Evolutionary conservation across 2,797 vertebrate species (phyloP), one percentile per base, ranked within the genome.

Genomic region (Loriculus beryllinus): DNA sequence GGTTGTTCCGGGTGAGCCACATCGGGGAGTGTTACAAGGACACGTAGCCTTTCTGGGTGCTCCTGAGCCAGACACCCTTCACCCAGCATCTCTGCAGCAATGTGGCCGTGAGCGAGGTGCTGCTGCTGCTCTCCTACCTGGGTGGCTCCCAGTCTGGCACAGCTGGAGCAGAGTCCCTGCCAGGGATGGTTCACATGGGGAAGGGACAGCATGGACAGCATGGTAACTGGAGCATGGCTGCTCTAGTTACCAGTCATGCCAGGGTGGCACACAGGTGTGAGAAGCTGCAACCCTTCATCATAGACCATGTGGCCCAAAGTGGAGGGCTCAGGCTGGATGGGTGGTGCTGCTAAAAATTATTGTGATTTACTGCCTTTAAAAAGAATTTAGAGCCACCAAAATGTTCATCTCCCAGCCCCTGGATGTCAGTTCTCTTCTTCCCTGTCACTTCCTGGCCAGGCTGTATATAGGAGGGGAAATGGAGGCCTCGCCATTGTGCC

Each of bases 21-120:
- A 3, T 3, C 0, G 0, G 7, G n/a, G 14, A 25, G 25, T 0
- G 0, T 62, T 48, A 4, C 5, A 12, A 21, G 70, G 33, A 35
- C 17, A 29, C 6, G 3, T 21, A 31, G 23, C 29, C 20, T 26
- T 63, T 64, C 8, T 12, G 1, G 5, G 23, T 12, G 11, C 12
- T 63, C 8, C 33, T 0, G 0, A 63, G n/a, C 79, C 3, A 2
- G 25, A 20, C 37, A 8, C 39, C 18, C 25, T 52, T 23, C 31
- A 6, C 18, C 23, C 2, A 9, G 48, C n/a, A 20, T 26, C 52
- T 63, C 43, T 3, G 9, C 48, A 37, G 64, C 85, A 57, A 22
- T 1, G 0, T 17, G 25, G 28, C 39, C 2, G 0, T 22, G 22
- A 51, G 43, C 0, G 1, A 76, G 86, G 76, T 78, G 60, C 25